Percentiles rank a stretch among this genome's conserved stretches.
Conservation (phyloP, 1,140 invertebrate species). For the Archivesica marissinica region DNA sequence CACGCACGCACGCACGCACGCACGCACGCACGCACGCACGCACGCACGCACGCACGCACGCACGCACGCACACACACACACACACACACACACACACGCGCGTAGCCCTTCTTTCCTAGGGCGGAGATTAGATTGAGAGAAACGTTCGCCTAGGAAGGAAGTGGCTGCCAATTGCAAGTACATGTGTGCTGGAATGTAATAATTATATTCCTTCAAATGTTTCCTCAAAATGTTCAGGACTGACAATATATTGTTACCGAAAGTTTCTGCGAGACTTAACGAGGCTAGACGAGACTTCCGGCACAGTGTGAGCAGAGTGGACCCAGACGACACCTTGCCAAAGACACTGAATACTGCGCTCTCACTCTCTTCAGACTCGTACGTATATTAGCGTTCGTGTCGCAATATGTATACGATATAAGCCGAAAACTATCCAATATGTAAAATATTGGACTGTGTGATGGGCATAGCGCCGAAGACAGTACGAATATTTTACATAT, state of each 20-base stretch:
- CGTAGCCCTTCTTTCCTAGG: too few relatives aligned
- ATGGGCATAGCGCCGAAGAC: too few relatives aligned
- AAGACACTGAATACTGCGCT: constrained; percentile 37
- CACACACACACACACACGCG: constrained; percentile 34
- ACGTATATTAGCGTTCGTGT: too few relatives aligned
- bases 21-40: neutral
- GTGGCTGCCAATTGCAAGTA: too few relatives aligned
- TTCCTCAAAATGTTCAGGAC: neutral
- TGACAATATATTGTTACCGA: neutral
- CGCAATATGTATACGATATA: too few relatives aligned
- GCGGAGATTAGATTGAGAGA: too few relatives aligned
- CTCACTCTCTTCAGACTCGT: constrained; percentile 50
- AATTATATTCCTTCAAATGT: neutral
- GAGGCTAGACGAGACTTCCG: constrained; percentile 12
- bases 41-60: constrained; percentile 36
- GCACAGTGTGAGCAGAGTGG: neutral
- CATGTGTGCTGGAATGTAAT: neutral
- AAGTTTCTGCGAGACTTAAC: constrained; percentile 15
- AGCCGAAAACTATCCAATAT: too few relatives aligned
- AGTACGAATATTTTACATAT: too few relatives aligned
- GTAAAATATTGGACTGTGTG: too few relatives aligned
- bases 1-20: neutral
- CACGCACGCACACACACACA: constrained; percentile 40
- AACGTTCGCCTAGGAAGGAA: too few relatives aligned
- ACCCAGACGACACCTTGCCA: constrained; percentile 1